Evolutionary conservation across 2,113 vertebrate species (phyloP).

Genomic region (Barnardius zonarius): DNA sequence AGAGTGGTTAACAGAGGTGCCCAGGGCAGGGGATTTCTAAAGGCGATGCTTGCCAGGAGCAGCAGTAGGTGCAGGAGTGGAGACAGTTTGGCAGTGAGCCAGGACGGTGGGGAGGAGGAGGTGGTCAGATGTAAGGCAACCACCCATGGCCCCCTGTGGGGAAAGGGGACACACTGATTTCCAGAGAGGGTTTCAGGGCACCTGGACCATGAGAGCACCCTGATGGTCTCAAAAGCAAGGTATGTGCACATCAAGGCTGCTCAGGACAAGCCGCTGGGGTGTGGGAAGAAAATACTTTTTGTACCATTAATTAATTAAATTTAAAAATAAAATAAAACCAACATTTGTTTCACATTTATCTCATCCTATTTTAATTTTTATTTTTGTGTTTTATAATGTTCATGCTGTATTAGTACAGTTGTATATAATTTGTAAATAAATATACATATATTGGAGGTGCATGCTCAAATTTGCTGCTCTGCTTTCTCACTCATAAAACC

Average conservation of each 20-base stretch:
- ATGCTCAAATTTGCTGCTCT: neutral
- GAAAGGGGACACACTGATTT: neutral
- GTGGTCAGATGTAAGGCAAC: neutral
- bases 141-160: too few species aligned
- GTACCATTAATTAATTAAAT: neutral
- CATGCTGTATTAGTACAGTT: neutral
- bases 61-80: accelerated
- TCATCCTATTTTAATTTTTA: neutral
- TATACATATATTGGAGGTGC: accelerated
- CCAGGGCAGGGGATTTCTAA: neutral
- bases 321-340: neutral
- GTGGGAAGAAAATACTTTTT: neutral
- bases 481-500: neutral
- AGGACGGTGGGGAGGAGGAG: neutral
- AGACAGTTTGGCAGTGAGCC: neutral
- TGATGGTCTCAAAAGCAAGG: neutral
- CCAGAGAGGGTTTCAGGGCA: neutral
- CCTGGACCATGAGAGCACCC: neutral
- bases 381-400: neutral
- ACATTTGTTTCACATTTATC: neutral
- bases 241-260: neutral
- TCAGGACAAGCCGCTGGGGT: accelerated
- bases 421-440: neutral
- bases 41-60: neutral
- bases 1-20: neutral